A percentile compares a stretch with the other conserved stretches of the same genome.
Evolutionary conservation across 2,797 vertebrate genomes (phyloP).

Genomic region (Melanotaenia nigrans): DNA sequence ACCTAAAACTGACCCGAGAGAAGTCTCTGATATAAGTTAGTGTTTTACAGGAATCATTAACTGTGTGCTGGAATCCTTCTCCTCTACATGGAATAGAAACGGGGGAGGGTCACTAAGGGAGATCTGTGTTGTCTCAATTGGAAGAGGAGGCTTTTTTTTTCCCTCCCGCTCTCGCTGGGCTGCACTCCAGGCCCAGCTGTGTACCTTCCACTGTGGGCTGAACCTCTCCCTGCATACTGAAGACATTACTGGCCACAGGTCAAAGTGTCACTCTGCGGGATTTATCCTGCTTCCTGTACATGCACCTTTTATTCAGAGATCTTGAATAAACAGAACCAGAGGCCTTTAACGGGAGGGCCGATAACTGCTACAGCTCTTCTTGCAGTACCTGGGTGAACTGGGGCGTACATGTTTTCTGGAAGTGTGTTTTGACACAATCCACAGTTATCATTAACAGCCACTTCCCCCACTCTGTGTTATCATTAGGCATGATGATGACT

Average conservation of each 20-base stretch:
- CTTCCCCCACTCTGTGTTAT: constrained; percentile 61
- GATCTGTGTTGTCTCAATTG: constrained; percentile 73
- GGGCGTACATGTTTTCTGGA: constrained; percentile 9
- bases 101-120: constrained; percentile 58
- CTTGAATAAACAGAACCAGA: constrained; percentile 56
- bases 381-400: neutral
- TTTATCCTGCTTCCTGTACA: constrained; percentile 38
- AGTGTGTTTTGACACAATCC: constrained; percentile 39
- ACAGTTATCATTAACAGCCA: constrained; percentile 71
- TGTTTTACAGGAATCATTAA: constrained; percentile 33
- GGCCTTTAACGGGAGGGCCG: constrained; percentile 30
- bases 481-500: constrained; percentile 76
- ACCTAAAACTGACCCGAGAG: neutral
- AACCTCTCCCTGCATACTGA: constrained; percentile 79
- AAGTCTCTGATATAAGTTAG: neutral
- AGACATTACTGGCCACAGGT: constrained; percentile 78
- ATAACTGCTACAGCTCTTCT: constrained; percentile 11
- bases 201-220: constrained; percentile 73
- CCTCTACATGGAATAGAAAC: constrained; percentile 53
- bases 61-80: constrained; percentile 32
- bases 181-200: constrained; percentile 77
- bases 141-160: constrained; percentile 66
- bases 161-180: constrained; percentile 59
- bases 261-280: constrained; percentile 67
- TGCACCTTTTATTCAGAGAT: constrained; percentile 57